Conservation (phyloP, 2,888 invertebrate genomes). For the Sycophila texana region DNA sequence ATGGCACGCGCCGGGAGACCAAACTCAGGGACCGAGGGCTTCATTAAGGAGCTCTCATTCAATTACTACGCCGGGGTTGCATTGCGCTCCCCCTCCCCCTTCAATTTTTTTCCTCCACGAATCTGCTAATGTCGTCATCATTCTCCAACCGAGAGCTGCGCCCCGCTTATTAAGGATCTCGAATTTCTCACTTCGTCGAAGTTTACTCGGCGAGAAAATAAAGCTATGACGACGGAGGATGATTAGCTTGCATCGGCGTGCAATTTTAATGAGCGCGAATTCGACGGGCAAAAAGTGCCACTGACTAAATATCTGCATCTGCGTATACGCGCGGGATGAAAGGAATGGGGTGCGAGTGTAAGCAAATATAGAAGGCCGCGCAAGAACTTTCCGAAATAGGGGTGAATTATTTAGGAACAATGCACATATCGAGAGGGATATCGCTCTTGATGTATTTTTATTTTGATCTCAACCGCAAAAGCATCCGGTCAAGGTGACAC, state of each 20-base stretch:
- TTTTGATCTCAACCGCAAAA: constrained; percentile 14
- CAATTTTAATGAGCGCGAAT: too few relatives aligned
- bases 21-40: not conserved
- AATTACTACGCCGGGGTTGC: constrained; percentile 12
- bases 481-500: constrained; percentile 23
- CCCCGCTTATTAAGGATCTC: too few relatives aligned
- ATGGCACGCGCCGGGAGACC: not conserved
- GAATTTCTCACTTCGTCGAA: too few relatives aligned
- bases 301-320: constrained; percentile 28
- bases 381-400: constrained; percentile 27
- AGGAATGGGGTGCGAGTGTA: not conserved
- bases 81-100: not conserved
- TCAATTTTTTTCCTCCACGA: not conserved
- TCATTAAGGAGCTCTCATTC: constrained; percentile 33
- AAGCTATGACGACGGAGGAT: too few relatives aligned
- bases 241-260: too few relatives aligned
- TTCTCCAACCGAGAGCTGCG: not conserved
- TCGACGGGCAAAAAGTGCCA: too few relatives aligned
- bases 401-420: constrained; percentile 32
- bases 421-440: not conserved
- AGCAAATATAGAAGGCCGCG: constrained; percentile 9
- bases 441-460: constrained; percentile 28
- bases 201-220: too few relatives aligned
- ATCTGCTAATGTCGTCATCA: not conserved
- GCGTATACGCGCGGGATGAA: not conserved